A percentile compares a stretch with the other conserved stretches of the same genome.
These are phyloP conservation scores for Cinclus cinclus DNA, from an alignment of 2,113 vertebrate species.

Conservation along the genomic window DNA sequence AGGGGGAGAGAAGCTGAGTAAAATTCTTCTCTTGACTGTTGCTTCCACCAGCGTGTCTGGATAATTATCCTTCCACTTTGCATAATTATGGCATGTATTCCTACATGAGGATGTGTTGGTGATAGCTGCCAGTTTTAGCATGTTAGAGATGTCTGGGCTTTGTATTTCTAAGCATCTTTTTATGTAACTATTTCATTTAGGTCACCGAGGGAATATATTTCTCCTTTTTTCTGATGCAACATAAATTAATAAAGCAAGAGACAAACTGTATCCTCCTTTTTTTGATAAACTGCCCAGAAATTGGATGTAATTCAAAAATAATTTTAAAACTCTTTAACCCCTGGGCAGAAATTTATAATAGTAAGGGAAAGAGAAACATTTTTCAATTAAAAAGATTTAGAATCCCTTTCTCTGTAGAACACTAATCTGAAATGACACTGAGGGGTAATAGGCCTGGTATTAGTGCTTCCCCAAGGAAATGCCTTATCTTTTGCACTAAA, in stretches of 20 bases:
- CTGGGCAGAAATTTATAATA: slow-evolving; percentile 18
- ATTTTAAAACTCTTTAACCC: neutral
- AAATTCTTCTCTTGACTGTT: neutral
- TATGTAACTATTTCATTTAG: neutral
- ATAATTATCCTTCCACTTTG: neutral
- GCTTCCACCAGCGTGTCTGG: neutral
- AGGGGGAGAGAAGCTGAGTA: neutral
- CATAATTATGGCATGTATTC: neutral
- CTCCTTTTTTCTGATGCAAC: neutral
- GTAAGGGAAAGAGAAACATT: slow-evolving; percentile 14
- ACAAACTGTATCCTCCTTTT: neutral
- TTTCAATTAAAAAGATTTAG: slow-evolving; percentile 50
- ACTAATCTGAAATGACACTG: slow-evolving; percentile 42
- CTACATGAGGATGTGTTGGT: neutral
- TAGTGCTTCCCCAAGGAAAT: slow-evolving; percentile 44
- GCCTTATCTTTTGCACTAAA: slow-evolving; percentile 43
- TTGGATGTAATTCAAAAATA: slow-evolving; percentile 14
- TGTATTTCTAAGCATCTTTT: neutral
- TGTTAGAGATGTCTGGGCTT: neutral
- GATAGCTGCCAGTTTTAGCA: neutral
- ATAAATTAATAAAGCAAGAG: neutral
- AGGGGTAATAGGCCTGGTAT: neutral
- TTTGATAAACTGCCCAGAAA: slow-evolving; percentile 2
- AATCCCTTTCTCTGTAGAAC: neutral
- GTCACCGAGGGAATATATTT: neutral